Evolutionary conservation across 2,113 vertebrate genomes (phyloP).

Genomic region (Sinocyclocheilus grahami): DNA sequence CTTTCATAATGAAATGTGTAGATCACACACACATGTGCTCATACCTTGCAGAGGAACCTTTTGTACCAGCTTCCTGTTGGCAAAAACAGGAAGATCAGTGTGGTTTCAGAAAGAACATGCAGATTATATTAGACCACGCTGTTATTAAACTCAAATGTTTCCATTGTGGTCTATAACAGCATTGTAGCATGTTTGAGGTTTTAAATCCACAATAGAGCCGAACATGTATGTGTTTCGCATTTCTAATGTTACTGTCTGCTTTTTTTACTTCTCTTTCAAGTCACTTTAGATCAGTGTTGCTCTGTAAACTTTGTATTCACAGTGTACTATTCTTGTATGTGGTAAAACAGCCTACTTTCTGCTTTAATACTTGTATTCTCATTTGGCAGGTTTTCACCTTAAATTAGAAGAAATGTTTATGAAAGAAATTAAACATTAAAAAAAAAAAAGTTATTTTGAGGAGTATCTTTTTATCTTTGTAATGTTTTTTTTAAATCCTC

Average conservation of each 20-base stretch:
- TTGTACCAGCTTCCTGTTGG: slow-evolving; percentile 49
- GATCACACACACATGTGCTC: neutral
- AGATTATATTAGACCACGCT: slow-evolving; percentile 28
- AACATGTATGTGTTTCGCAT: neutral
- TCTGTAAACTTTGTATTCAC: neutral
- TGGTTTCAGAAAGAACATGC: slow-evolving; percentile 44
- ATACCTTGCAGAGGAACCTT: slow-evolving; percentile 8
- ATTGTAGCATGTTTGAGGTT: neutral
- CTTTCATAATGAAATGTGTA: neutral
- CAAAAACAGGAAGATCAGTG: slow-evolving; percentile 53
- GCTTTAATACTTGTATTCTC: neutral
- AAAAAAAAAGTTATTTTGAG: too few species aligned
- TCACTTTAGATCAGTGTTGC: neutral
- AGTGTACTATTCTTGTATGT: neutral
- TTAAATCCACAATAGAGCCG: neutral
- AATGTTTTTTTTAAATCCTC: too few species aligned
- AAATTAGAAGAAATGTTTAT: neutral
- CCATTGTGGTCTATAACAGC: slow-evolving; percentile 5
- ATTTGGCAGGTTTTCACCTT: neutral
- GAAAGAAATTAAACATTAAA: too few species aligned
- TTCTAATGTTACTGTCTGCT: neutral
- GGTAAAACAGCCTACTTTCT: neutral
- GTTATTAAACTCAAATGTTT: slow-evolving; percentile 10
- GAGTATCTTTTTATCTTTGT: neutral
- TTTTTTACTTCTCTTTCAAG: neutral